These are phyloP conservation scores for Uria aalge DNA, from an alignment of 2,113 vertebrate genomes.

Conservation along the genomic window DNA sequence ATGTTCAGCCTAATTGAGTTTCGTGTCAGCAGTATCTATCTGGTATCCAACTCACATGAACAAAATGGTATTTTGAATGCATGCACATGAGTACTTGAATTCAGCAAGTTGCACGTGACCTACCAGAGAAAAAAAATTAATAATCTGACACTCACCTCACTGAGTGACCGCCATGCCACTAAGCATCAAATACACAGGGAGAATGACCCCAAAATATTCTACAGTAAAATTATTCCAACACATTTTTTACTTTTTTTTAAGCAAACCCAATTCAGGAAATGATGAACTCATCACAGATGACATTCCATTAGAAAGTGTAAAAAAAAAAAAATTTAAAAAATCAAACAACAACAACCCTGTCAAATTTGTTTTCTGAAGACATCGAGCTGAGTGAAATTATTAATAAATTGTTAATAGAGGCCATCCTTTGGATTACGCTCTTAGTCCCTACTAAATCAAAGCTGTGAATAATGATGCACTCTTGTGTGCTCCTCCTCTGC, in stretches of 20 bases:
- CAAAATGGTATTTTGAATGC: not conserved
- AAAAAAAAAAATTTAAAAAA: not conserved
- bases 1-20: not conserved
- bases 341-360: not conserved
- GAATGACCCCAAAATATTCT: not conserved
- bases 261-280: not conserved
- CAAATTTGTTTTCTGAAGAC: constrained; percentile 39
- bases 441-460: constrained; percentile 40
- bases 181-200: fast-evolving
- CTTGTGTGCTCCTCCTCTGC: not conserved
- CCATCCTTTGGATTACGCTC: constrained; percentile 1
- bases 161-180: not conserved
- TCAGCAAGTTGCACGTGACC: not conserved
- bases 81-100: not conserved
- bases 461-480: not conserved
- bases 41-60: not conserved
- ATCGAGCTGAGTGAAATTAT: not conserved
- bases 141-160: not conserved
- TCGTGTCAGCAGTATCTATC: not conserved
- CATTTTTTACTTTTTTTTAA: not conserved
- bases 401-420: constrained; percentile 43
- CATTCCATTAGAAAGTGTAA: constrained; percentile 7
- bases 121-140: not conserved
- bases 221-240: not conserved
- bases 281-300: not conserved